Conservation (phyloP, 2,888 invertebrate genomes). For the Neoascia interrupta region DNA sequence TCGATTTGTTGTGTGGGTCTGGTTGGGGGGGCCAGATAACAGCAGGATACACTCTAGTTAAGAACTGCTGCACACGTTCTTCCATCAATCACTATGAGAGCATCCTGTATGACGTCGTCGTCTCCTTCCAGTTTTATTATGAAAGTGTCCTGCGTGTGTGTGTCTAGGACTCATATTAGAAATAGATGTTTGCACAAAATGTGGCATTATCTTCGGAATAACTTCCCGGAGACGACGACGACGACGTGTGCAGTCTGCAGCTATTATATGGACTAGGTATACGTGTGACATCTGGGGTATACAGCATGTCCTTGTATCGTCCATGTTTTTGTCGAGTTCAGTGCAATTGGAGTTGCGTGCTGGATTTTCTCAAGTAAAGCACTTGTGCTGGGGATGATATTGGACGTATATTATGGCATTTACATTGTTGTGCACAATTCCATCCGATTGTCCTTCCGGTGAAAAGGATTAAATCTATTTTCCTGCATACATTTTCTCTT, state of each 20-base stretch:
- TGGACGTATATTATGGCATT: not conserved
- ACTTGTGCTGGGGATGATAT: not conserved
- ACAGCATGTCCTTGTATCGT: slow-evolving; percentile 1
- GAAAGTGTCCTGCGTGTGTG: not conserved
- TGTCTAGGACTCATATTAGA: slow-evolving; percentile 40
- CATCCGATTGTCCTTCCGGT: slow-evolving; percentile 49
- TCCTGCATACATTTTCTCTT: slow-evolving; percentile 31
- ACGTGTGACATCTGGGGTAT: not conserved
- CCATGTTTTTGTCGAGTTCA: not conserved
- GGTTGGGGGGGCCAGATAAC: not conserved
- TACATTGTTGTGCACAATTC: slow-evolving; percentile 34
- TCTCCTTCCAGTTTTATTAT: slow-evolving; percentile 7
- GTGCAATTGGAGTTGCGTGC: slow-evolving; percentile 30
- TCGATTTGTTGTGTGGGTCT: not conserved
- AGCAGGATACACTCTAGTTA: slow-evolving; percentile 26
- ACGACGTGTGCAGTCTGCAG: slow-evolving; percentile 7
- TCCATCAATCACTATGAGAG: slow-evolving; percentile 44
- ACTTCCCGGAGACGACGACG: slow-evolving; percentile 13
- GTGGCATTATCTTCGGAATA: slow-evolving; percentile 35
- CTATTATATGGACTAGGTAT: not conserved
- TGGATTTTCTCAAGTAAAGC: slow-evolving; percentile 34
- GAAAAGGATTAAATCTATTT: slow-evolving; percentile 48
- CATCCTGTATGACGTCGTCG: slow-evolving; percentile 14
- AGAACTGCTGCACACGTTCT: slow-evolving; percentile 28
- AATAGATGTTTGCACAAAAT: slow-evolving; percentile 52